Conservation (phyloP, 2,113 vertebrate genomes). For the Lipophrys pholis region DNA sequence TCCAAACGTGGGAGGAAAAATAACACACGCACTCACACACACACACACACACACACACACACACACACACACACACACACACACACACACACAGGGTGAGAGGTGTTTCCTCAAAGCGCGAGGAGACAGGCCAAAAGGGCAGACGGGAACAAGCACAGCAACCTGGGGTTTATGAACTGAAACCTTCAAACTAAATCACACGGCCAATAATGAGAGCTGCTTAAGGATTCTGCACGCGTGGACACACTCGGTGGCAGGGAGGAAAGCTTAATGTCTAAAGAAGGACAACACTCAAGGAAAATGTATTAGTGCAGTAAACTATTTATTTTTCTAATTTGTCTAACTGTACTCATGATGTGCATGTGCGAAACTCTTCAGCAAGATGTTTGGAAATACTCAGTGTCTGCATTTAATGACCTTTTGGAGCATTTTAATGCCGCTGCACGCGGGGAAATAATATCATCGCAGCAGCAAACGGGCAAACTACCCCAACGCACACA, state of each 20-base stretch:
- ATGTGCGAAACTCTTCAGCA: no score
- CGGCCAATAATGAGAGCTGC: not conserved
- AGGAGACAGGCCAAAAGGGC: conserved; percentile 25
- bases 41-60: no score
- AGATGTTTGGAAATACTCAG: no score
- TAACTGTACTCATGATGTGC: no score
- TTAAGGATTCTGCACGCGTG: not conserved
- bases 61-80: conserved; percentile 2
- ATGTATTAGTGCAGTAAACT: not conserved
- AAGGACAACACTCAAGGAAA: not conserved
- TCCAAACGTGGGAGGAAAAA: no score
- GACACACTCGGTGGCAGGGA: not conserved
- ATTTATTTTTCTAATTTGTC: no score
- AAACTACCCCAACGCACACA: no score
- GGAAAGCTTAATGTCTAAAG: not conserved
- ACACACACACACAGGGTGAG: conserved; percentile 24
- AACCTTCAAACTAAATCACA: not conserved
- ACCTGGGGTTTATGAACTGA: conserved; percentile 2
- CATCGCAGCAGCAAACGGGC: no score
- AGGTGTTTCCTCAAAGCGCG: conserved; percentile 28
- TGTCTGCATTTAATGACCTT: no score
- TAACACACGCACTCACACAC: no score
- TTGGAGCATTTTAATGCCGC: no score
- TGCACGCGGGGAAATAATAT: no score
- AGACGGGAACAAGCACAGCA: conserved; percentile 10